These are phyloP conservation scores for Prorops nasuta DNA, from an alignment of 1,140 invertebrate genomes.

Conservation along the genomic window DNA sequence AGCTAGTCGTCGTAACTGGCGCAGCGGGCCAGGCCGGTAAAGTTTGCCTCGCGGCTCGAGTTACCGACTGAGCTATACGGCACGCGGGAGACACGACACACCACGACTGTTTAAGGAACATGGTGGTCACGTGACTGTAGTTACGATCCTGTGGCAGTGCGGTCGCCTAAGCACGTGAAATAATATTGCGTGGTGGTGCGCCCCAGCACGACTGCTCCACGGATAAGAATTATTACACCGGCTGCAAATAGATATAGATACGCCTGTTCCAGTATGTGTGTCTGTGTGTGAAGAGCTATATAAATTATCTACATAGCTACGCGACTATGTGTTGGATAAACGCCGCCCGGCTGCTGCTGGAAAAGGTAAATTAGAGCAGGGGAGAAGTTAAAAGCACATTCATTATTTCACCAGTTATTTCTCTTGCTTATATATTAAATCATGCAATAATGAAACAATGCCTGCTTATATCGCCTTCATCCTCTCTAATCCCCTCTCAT, in stretches of 20 bases:
- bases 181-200: conserved; percentile 31
- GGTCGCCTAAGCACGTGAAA: conserved; percentile 25
- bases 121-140: conserved; percentile 5
- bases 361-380: conserved; percentile 2
- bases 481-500: neutral
- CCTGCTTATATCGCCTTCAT: neutral
- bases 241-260: conserved; percentile 12
- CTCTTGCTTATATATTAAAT: neutral
- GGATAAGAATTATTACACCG: conserved; percentile 24
- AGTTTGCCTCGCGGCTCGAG: neutral
- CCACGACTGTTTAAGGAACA: too few relatives aligned
- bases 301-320: conserved; percentile 21
- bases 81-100: too few relatives aligned
- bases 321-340: too few relatives aligned
- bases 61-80: neutral
- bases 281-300: conserved; percentile 6
- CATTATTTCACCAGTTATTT: neutral
- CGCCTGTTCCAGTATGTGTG: neutral
- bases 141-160: conserved; percentile 23
- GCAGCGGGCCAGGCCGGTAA: neutral
- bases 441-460: neutral
- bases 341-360: too few relatives aligned
- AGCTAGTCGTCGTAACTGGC: too few relatives aligned
- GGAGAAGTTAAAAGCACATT: neutral
- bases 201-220: neutral